Evolutionary conservation across 1,140 invertebrate species (phyloP).

Genomic region (Drosophila nebulosa): DNA sequence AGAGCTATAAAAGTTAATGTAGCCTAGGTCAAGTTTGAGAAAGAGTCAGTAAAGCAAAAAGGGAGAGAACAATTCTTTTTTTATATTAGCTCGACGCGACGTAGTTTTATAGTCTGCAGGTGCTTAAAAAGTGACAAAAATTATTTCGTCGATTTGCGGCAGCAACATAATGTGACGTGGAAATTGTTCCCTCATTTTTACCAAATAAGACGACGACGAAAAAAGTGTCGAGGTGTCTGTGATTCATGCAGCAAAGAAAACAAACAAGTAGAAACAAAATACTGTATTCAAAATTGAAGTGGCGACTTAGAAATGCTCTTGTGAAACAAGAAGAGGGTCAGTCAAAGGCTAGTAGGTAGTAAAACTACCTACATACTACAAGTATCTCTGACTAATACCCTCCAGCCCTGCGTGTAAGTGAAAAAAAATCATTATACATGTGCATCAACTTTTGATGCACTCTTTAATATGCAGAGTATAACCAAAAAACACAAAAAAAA

Average conservation of each 20-base stretch:
- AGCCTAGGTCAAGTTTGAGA: neutral
- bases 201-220: neutral
- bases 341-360: no score
- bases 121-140: slow-evolving; percentile 54
- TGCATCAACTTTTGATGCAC: neutral
- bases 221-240: slow-evolving; percentile 26
- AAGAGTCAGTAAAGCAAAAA: neutral
- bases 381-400: no score
- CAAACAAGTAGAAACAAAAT: neutral
- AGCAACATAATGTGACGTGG: slow-evolving; percentile 14
- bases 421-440: no score
- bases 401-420: no score
- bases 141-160: slow-evolving; percentile 13
- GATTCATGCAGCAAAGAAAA: slow-evolving; percentile 21
- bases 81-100: slow-evolving; percentile 39
- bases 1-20: neutral
- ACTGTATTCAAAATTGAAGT: neutral
- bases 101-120: slow-evolving; percentile 54
- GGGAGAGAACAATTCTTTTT: neutral
- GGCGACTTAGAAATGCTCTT: no score
- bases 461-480: neutral
- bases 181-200: slow-evolving; percentile 34
- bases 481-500: slow-evolving; percentile 23
- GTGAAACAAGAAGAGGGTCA: neutral
- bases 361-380: no score